Evolutionary conservation across 2,113 vertebrate species (phyloP).

Genomic region (Gila orcuttii): DNA sequence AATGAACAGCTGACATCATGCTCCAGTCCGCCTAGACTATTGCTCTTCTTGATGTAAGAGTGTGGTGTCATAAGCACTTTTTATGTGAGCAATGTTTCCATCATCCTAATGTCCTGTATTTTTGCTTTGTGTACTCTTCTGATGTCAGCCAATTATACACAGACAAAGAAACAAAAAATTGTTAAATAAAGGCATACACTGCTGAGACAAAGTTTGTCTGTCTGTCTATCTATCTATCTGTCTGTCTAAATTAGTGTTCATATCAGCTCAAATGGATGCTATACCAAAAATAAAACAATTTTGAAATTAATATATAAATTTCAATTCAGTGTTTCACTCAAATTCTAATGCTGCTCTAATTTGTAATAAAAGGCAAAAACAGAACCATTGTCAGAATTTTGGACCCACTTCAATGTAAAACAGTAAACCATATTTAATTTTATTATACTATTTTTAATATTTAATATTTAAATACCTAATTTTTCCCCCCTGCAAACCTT

Average conservation of each 20-base stretch:
- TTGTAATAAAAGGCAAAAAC: no score
- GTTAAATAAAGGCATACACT: background rate
- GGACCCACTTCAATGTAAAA: no score
- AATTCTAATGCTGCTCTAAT: background rate
- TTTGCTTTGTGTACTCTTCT: background rate
- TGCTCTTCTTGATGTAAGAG: slow-evolving; percentile 33
- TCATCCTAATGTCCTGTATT: slow-evolving; percentile 19
- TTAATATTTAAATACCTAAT: no score
- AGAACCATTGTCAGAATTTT: no score
- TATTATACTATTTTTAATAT: no score
- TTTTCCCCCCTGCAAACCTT: no score
- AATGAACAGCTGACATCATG: slow-evolving; percentile 23
- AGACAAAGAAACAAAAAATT: background rate
- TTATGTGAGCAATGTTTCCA: background rate
- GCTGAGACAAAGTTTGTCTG: background rate
- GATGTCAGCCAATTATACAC: background rate
- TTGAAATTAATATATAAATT: background rate
- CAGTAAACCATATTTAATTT: no score
- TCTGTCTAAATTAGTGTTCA: no score
- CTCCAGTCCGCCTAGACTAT: background rate
- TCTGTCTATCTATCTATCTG: background rate
- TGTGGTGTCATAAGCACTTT: slow-evolving; percentile 20
- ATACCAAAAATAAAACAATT: background rate
- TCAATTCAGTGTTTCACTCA: background rate
- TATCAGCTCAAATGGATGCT: background rate